Percentiles rank a stretch among this genome's conserved stretches.
Evolutionary conservation across 2,888 invertebrate species (phyloP).

Genomic region (Drosophila buzzatii): DNA sequence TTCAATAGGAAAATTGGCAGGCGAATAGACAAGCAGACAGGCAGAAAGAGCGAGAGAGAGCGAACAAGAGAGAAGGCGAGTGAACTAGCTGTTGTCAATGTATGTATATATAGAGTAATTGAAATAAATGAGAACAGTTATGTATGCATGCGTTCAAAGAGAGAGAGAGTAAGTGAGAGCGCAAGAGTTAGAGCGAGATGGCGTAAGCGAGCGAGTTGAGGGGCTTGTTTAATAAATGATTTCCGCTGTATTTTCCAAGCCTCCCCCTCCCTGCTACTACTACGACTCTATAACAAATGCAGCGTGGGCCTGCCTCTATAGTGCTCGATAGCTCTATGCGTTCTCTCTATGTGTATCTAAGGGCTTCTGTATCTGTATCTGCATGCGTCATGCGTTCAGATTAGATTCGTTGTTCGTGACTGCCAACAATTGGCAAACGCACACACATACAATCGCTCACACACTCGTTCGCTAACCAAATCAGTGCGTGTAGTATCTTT

Average conservation of each 20-base stretch:
- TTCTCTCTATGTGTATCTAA: constrained; percentile 24
- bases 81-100: constrained; percentile 4
- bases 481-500: constrained; percentile 60
- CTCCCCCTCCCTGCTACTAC: not conserved
- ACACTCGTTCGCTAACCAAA: constrained; percentile 34
- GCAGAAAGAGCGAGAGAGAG: constrained; percentile 4
- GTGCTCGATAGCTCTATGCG: constrained; percentile 19
- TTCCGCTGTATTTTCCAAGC: constrained; percentile 55
- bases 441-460: not conserved
- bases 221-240: constrained; percentile 74
- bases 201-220: constrained; percentile 10
- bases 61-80: not conserved
- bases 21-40: constrained; percentile 40
- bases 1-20: constrained; percentile 81
- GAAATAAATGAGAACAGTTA: constrained; percentile 72
- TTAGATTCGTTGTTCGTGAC: constrained; percentile 74
- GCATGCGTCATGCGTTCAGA: constrained; percentile 67
- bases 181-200: not conserved
- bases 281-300: constrained; percentile 52
- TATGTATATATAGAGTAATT: constrained; percentile 69
- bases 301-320: constrained; percentile 42
- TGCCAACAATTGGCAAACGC: constrained; percentile 59
- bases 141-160: constrained; percentile 8
- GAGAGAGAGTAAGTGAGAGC: not conserved
- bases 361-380: constrained; percentile 44